Percentiles rank a stretch among this genome's conserved stretches.
Conservation (phyloP, 2,888 invertebrate species). For the Drosophila picticornis region DNA sequence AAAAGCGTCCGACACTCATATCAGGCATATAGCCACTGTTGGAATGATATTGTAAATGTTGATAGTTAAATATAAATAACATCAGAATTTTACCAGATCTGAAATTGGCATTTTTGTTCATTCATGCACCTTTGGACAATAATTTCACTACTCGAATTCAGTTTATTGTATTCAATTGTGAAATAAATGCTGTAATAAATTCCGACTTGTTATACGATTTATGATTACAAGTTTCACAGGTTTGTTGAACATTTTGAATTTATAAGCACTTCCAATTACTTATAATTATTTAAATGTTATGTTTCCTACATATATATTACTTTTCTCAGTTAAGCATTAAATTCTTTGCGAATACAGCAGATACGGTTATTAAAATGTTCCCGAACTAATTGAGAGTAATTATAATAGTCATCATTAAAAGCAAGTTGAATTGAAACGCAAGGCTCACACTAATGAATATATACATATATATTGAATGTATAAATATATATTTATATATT, state of each 20-base stretch:
- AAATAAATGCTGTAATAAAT: neutral
- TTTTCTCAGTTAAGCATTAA: conserved; percentile 6
- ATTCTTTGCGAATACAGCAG: conserved; percentile 17
- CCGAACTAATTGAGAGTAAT: conserved; percentile 70
- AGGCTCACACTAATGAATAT: conserved; percentile 71
- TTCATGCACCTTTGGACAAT: neutral
- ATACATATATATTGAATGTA: conserved; percentile 6
- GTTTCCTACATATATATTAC: neutral
- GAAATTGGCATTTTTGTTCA: neutral
- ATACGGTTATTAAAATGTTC: conserved; percentile 49
- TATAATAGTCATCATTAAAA: conserved; percentile 72
- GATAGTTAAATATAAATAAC: neutral
- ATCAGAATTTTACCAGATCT: neutral
- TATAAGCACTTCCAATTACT: neutral
- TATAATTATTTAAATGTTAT: neutral
- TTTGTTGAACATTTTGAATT: neutral
- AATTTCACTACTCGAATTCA: neutral
- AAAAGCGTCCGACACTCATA: neutral
- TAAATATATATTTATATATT: too few relatives aligned
- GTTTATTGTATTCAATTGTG: neutral
- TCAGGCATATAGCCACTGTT: neutral
- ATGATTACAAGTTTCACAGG: neutral
- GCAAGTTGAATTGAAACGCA: conserved; percentile 69
- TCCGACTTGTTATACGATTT: neutral
- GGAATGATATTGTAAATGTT: neutral